These are phyloP conservation scores for Chanos chanos DNA, from an alignment of 2,797 vertebrate species.

Conservation along the genomic window DNA sequence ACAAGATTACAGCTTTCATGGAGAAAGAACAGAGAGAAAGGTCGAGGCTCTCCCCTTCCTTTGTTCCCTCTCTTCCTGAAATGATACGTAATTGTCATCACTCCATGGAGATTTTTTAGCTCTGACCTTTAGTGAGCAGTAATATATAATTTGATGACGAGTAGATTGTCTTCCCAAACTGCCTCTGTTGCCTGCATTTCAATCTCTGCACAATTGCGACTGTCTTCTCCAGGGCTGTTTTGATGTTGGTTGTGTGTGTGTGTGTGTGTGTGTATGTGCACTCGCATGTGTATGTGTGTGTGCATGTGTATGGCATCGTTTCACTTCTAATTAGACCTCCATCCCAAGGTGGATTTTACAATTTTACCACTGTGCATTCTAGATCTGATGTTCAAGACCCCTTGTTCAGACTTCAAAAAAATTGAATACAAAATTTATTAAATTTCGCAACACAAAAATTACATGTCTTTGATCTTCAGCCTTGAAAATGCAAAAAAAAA, in stretches of 20 bases:
- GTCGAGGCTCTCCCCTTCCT: constrained; percentile 70
- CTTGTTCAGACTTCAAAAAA: constrained; percentile 70
- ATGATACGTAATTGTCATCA: constrained; percentile 87
- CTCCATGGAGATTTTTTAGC: constrained; percentile 70
- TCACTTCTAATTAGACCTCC: constrained; percentile 70
- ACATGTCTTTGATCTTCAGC: constrained; percentile 80
- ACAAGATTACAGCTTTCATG: constrained; percentile 81
- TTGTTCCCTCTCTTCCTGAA: constrained; percentile 81
- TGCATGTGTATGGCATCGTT: constrained; percentile 58
- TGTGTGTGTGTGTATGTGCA: too few species aligned
- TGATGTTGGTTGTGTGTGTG: constrained; percentile 63
- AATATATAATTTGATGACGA: constrained; percentile 77
- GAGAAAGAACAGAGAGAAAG: constrained; percentile 78
- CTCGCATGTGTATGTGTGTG: too few species aligned
- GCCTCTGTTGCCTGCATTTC: constrained; percentile 48
- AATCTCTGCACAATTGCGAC: constrained; percentile 55
- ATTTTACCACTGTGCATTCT: constrained; percentile 70
- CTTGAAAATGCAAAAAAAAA: constrained; percentile 37
- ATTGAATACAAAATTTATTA: constrained; percentile 83
- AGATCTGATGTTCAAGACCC: constrained; percentile 65
- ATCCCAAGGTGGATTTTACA: constrained; percentile 68
- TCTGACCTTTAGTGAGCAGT: constrained; percentile 79
- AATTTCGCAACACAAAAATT: constrained; percentile 69
- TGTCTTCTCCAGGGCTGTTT: constrained; percentile 48
- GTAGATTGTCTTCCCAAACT: constrained; percentile 65